phyloP scores from a whole-genome alignment of 2,113 vertebrate genomes.

The Sander vitreus region DNA sequence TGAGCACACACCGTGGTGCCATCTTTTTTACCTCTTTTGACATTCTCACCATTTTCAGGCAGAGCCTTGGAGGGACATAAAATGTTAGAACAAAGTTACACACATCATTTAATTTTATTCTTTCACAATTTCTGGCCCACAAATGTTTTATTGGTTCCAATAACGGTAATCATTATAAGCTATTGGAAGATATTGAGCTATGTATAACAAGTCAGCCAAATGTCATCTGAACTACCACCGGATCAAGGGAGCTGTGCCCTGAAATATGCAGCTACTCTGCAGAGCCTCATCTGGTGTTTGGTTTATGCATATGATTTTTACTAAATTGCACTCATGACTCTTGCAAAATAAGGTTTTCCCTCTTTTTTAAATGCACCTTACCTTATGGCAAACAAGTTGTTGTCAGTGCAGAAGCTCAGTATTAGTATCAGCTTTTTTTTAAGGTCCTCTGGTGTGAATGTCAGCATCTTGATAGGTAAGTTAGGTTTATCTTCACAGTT shows the following conservation, averaged over 20 bases:
- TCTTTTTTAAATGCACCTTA: conserved; percentile 18
- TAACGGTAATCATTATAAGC: conserved; percentile 78
- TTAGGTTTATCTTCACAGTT: neutral
- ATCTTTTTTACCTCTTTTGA: conserved; percentile 79
- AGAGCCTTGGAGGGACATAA: conserved; percentile 72
- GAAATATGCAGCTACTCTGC: conserved; percentile 50
- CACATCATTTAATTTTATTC: conserved; percentile 78
- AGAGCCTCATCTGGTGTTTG: conserved; percentile 64
- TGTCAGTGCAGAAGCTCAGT: neutral
- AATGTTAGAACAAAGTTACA: conserved; percentile 77
- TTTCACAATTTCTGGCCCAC: conserved; percentile 79
- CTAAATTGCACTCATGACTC: conserved; percentile 21
- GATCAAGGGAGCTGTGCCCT: conserved; percentile 36
- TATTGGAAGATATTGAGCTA: conserved; percentile 74
- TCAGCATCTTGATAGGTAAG: neutral
- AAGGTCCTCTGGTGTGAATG: neutral
- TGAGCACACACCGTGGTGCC: conserved; percentile 78
- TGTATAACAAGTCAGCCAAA: conserved; percentile 74
- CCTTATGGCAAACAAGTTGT: conserved; percentile 9
- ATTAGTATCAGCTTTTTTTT: neutral
- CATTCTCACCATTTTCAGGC: conserved; percentile 73
- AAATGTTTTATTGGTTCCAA: conserved; percentile 81
- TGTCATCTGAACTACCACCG: conserved; percentile 63
- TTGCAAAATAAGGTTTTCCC: neutral
- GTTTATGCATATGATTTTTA: conserved; percentile 49